Evolutionary conservation across 23 tunicate genomes (phyloP), one percentile per base, ranked within the genome.

Genomic region (Styela clava): DNA sequence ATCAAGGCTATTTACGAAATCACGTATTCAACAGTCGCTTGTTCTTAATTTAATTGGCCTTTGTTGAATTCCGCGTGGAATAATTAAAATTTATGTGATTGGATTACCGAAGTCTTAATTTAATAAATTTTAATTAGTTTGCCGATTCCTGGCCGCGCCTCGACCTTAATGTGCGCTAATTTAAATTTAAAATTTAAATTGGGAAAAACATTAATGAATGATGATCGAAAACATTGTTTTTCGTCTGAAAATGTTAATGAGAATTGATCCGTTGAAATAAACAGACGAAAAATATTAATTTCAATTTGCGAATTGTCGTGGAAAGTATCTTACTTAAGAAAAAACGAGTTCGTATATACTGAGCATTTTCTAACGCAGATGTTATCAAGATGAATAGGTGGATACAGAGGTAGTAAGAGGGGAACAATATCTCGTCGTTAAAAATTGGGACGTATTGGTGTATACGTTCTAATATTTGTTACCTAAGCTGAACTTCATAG

Each of bases 51-150:
- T 71, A 34, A 71, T 71, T 71, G 77, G 34, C 24, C 34, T 71
- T 71, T 71, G 35, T 71, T 29, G 77, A 71, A 71, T 71, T 71
- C 77, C 77, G 37, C 34, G 16, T 19, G 77, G 77, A 71, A 71
- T 71, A 26, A 71, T 71, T 32, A n/a, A 32, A 71, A 28, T 30
- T 3, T 32, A 71, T 19, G 34, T 26, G 34, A 71, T 71, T 30
- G 35, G 34, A 71, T 71, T 71, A 71, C 35, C 34, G 34, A 33
- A 71, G 35, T 32, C 35, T 34, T 71, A 71, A 71, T 71, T 71
- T 34, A 71, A 71, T 71, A 34, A 28, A 71, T 71, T n/a, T 32
- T 71, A 71, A 71, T 71, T 71, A 34, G 77, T 30, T 71, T 27
- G 31, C 70, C 56, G 56, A 44, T 44, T 44, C 56, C 56, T 44